phyloP scores from a whole-genome alignment of 2,113 vertebrate genomes.

The Rhea americana region DNA sequence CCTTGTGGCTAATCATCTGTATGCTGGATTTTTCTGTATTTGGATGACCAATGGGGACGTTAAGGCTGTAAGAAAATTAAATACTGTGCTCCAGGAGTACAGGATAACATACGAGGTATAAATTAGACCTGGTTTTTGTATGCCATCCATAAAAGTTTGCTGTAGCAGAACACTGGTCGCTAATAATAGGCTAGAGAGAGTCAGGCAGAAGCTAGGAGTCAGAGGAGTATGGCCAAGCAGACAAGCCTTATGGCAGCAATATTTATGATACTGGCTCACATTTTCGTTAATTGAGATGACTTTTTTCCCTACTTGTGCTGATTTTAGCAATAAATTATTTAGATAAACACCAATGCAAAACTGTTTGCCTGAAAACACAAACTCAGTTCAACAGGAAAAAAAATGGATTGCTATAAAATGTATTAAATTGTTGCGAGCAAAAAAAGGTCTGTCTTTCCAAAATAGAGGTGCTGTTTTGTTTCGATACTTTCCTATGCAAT shows the following conservation, averaged over 20 bases:
- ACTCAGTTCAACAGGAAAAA: neutral
- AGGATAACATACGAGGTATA: constrained; percentile 31
- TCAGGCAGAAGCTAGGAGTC: constrained; percentile 40
- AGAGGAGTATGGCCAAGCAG: constrained; percentile 30
- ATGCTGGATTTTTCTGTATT: constrained; percentile 25
- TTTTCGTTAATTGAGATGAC: constrained; percentile 21
- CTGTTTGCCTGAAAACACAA: constrained; percentile 40
- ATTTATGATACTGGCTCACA: neutral
- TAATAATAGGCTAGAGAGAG: constrained; percentile 34
- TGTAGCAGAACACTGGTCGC: constrained; percentile 36
- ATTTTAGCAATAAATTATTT: constrained; percentile 4
- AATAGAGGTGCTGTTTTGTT: constrained; percentile 44
- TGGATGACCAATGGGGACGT: constrained; percentile 49
- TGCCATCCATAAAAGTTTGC: constrained; percentile 45
- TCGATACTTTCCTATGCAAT: constrained; percentile 15
- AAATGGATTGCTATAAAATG: neutral
- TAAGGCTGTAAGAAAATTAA: constrained; percentile 4
- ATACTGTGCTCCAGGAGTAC: constrained; percentile 33
- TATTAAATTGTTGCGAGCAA: neutral
- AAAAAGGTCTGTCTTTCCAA: constrained; percentile 12
- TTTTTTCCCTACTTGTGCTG: neutral
- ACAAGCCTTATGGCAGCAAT: constrained; percentile 29
- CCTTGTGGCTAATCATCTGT: constrained; percentile 40
- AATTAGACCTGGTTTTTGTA: constrained; percentile 49
- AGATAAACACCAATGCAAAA: neutral